Evolutionary conservation across 1,140 invertebrate species (phyloP).

Genomic region (Aphis craccivora): DNA sequence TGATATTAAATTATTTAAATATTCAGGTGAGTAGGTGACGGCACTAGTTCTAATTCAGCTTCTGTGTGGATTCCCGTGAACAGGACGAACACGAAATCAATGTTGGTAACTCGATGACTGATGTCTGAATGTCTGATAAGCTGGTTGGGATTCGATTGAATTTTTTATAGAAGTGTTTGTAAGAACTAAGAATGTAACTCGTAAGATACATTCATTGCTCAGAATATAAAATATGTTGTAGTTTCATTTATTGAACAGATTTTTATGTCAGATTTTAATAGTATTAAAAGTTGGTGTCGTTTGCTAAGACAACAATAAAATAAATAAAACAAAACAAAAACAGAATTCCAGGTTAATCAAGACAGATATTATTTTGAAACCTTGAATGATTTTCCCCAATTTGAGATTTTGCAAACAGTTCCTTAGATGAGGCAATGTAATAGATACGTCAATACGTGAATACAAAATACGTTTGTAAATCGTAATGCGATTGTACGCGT

Average conservation of each 20-base stretch:
- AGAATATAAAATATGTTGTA: no score
- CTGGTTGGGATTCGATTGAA: background rate
- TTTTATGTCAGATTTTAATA: no score
- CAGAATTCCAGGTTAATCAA: background rate
- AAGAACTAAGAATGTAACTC: no score
- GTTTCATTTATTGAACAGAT: no score
- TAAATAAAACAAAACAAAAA: background rate
- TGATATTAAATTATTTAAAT: background rate
- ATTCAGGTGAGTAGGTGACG: background rate
- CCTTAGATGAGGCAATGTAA: background rate
- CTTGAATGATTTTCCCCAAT: no score
- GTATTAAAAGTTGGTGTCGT: background rate
- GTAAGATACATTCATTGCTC: background rate
- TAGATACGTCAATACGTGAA: no score
- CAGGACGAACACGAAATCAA: background rate
- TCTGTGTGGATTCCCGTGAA: background rate
- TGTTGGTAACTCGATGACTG: background rate
- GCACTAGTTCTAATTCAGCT: background rate
- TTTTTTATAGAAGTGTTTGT: background rate
- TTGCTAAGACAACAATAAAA: background rate
- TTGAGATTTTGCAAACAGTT: background rate
- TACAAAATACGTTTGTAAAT: background rate
- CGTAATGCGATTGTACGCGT: background rate
- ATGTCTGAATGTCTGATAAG: background rate
- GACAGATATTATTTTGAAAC: background rate